phyloP scores from a whole-genome alignment of 2,113 vertebrate species.

The Aplodontia rufa region DNA sequence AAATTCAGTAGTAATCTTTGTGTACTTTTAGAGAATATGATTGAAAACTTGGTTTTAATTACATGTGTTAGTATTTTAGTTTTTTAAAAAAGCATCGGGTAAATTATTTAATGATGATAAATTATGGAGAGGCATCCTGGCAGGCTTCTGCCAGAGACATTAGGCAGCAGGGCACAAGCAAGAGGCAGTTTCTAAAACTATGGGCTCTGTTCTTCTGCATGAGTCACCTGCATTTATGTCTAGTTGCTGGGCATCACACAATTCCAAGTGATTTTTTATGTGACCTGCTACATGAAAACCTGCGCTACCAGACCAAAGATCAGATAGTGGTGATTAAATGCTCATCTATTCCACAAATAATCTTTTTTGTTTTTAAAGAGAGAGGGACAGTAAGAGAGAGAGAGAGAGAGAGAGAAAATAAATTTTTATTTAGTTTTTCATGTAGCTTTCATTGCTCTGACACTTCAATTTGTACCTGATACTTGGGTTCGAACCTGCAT shows the following conservation, averaged over 20 bases:
- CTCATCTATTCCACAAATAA: background rate
- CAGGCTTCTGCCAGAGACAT: background rate
- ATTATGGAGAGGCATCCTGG: constrained; percentile 1
- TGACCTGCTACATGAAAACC: background rate
- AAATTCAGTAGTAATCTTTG: background rate
- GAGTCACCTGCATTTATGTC: rapidly evolving
- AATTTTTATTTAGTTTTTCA: no score
- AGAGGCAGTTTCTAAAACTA: background rate
- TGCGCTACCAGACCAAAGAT: no score
- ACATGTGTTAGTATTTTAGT: constrained; percentile 9
- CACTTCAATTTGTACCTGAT: no score
- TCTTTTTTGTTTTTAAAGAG: no score
- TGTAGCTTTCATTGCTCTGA: no score
- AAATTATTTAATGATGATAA: constrained; percentile 66
- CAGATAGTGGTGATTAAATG: background rate
- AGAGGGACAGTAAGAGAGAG: no score
- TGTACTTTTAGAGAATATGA: background rate
- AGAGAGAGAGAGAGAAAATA: no score
- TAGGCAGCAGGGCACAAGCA: background rate
- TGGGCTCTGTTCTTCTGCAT: background rate
- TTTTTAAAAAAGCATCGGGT: background rate
- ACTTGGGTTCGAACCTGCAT: no score
- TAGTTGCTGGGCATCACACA: rapidly evolving
- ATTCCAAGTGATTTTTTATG: rapidly evolving
- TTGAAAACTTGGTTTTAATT: background rate